These are phyloP conservation scores for Prolemur simus DNA, from an alignment of 2,113 vertebrate genomes.

Conservation along the genomic window DNA sequence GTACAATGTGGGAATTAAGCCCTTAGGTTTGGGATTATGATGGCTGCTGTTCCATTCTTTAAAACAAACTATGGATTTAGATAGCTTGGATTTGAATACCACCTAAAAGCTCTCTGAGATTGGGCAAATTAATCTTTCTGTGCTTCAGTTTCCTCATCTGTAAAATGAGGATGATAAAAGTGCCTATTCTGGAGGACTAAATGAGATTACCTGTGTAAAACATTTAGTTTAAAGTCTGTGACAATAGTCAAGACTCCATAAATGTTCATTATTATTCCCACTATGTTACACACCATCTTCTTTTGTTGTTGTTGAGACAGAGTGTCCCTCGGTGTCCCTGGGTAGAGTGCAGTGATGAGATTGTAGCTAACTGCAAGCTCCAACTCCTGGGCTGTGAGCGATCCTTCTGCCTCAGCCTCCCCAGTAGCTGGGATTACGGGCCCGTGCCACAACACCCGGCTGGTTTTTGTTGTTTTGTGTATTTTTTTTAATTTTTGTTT, in stretches of 20 bases:
- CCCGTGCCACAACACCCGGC: no score
- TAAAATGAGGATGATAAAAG: neutral
- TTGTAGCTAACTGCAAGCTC: no score
- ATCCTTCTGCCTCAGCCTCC: no score
- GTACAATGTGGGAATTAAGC: neutral
- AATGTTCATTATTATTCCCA: neutral
- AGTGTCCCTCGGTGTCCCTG: no score
- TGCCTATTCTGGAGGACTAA: neutral
- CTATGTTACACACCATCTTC: neutral
- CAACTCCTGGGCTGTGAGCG: no score
- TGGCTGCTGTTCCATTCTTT: neutral
- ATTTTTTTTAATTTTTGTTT: no score
- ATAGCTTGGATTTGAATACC: neutral
- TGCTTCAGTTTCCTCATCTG: neutral
- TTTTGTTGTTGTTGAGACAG: neutral
- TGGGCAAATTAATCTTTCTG: neutral
- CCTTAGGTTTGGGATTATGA: neutral
- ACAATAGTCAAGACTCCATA: neutral
- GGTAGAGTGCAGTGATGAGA: no score
- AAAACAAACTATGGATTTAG: neutral
- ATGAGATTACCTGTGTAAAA: neutral
- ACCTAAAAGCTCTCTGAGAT: neutral
- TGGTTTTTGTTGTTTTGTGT: no score
- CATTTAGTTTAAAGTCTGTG: neutral
- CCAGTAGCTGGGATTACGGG: no score